phyloP scores from a whole-genome alignment of 2,797 vertebrate species.

The Amblyopsis hoosieri region DNA sequence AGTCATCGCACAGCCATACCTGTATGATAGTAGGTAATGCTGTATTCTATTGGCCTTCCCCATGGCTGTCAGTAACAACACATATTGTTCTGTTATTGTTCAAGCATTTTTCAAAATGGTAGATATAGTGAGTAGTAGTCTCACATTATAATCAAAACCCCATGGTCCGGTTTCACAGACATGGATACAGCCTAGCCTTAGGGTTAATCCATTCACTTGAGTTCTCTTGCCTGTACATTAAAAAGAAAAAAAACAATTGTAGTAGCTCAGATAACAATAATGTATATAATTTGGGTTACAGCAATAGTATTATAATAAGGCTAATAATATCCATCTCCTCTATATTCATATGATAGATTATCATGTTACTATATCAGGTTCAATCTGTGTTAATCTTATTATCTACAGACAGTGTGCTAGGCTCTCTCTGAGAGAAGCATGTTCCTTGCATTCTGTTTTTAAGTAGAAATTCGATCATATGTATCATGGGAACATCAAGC shows the following conservation, averaged over 20 bases:
- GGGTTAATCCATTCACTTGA: too few species aligned
- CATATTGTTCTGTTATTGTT: conserved; percentile 27
- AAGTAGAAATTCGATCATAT: conserved; percentile 24
- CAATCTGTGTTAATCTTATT: conserved; percentile 62
- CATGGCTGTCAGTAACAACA: conserved; percentile 13
- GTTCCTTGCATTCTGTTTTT: conserved; percentile 5
- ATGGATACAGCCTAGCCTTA: too few species aligned
- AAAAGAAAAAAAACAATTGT: neutral
- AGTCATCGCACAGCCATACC: neutral
- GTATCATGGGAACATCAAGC: neutral
- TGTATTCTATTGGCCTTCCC: conserved; percentile 23
- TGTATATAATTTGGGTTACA: conserved; percentile 4
- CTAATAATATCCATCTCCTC: conserved; percentile 50
- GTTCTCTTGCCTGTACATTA: neutral
- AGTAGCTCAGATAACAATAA: neutral
- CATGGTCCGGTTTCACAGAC: too few species aligned
- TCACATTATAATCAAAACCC: too few species aligned
- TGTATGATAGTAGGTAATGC: conserved; percentile 8
- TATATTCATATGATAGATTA: conserved; percentile 53
- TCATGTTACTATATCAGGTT: conserved; percentile 43
- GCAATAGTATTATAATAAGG: conserved; percentile 31
- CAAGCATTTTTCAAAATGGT: too few species aligned
- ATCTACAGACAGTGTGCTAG: conserved; percentile 51
- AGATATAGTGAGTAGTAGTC: too few species aligned
- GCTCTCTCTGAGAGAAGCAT: conserved; percentile 13